Percentiles rank a stretch among this genome's conserved stretches.
These are phyloP conservation scores for Pterocles gutturalis DNA, from an alignment of 2,113 vertebrate genomes.

Conservation along the genomic window DNA sequence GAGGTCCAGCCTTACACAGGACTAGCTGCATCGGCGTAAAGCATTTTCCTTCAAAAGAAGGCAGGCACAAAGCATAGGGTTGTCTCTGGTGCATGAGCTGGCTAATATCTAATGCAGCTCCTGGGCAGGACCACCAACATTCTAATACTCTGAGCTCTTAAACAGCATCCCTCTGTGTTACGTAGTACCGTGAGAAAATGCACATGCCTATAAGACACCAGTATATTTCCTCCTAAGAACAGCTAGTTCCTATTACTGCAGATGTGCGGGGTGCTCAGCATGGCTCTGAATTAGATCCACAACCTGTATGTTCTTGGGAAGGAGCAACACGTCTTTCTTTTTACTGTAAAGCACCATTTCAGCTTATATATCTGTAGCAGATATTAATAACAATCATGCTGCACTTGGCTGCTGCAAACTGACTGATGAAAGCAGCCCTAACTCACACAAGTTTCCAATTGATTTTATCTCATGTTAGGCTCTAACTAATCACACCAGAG, in stretches of 20 bases:
- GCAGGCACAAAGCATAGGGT: background rate
- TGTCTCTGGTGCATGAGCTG: background rate
- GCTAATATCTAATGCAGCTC: background rate
- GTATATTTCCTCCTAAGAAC: background rate
- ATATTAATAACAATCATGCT: slow-evolving; percentile 61
- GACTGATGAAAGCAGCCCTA: slow-evolving; percentile 57
- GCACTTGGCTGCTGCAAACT: slow-evolving; percentile 60
- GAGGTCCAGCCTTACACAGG: background rate
- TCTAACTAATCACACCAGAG: slow-evolving; percentile 56
- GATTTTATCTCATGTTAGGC: slow-evolving; percentile 68
- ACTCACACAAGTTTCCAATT: slow-evolving; percentile 66
- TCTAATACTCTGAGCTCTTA: background rate
- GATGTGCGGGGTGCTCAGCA: background rate
- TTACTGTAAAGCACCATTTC: slow-evolving; percentile 35
- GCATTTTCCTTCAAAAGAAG: background rate
- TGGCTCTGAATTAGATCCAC: background rate
- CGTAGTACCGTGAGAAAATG: background rate
- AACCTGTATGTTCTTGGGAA: background rate
- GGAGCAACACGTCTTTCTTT: slow-evolving; percentile 36
- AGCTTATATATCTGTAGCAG: slow-evolving; percentile 8
- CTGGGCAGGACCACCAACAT: background rate
- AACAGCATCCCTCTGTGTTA: background rate
- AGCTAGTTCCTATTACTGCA: background rate
- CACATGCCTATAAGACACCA: fast-evolving
- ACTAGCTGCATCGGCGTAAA: background rate